Evolutionary conservation across 2,797 vertebrate genomes (phyloP).

Genomic region (Etheostoma perlongum): DNA sequence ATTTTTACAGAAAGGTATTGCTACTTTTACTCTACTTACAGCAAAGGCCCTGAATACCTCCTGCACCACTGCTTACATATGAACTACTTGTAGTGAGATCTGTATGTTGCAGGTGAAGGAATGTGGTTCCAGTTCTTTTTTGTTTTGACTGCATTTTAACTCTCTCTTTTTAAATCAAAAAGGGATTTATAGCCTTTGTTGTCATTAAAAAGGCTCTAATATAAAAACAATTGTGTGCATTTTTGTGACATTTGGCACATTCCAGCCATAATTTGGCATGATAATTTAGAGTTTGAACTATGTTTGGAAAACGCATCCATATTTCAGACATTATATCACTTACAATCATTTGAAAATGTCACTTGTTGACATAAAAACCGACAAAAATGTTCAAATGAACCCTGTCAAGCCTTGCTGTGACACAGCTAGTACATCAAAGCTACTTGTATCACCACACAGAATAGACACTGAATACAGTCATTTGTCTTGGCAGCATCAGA

Average conservation of each 20-base stretch:
- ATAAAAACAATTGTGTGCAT: neutral
- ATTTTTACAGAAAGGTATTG: neutral
- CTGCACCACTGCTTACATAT: neutral
- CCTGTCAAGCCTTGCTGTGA: conserved; percentile 2
- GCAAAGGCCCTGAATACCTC: neutral
- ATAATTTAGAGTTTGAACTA: neutral
- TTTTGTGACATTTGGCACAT: neutral
- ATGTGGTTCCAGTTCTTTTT: neutral
- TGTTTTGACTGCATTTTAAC: neutral
- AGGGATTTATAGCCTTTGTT: neutral
- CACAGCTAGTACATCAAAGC: conserved; percentile 40
- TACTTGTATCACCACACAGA: conserved; percentile 20
- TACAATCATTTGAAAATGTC: neutral
- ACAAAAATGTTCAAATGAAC: conserved; percentile 12
- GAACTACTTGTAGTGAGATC: neutral
- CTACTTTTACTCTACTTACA: neutral
- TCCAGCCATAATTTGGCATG: neutral
- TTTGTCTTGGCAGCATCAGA: conserved; percentile 21
- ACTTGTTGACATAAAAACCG: neutral
- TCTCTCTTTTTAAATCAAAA: neutral
- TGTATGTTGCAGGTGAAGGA: neutral
- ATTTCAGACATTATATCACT: neutral
- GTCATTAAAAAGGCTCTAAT: neutral
- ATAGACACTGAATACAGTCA: conserved; percentile 4
- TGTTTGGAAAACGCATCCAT: neutral